Percentiles rank a stretch among this genome's conserved stretches.
These are phyloP conservation scores for Diabrotica balteata DNA, from an alignment of 2,888 invertebrate genomes.

Conservation along the genomic window DNA sequence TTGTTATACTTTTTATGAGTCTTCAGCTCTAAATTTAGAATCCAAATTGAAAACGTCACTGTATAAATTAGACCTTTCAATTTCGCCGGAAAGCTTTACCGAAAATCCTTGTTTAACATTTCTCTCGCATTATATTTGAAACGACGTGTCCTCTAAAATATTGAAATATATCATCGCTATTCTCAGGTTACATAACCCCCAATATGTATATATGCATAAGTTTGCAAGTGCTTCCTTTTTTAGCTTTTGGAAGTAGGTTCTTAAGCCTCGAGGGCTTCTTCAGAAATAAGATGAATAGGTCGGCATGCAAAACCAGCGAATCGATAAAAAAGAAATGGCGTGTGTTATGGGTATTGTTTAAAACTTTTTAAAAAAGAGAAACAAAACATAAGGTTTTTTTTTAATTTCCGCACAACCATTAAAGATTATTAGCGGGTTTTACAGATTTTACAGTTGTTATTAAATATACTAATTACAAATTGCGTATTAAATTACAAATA, in stretches of 20 bases:
- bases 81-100: not conserved
- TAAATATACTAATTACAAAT: too few relatives aligned
- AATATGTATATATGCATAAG: conserved; percentile 7
- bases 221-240: conserved; percentile 7
- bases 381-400: too few relatives aligned
- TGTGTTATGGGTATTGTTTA: not conserved
- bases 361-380: not conserved
- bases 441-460: too few relatives aligned
- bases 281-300: conserved; percentile 7
- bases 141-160: not conserved
- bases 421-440: too few relatives aligned
- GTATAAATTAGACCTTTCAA: too few relatives aligned
- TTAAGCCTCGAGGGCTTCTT: conserved; percentile 9
- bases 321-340: not conserved
- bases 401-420: too few relatives aligned
- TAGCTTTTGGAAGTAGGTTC: conserved; percentile 1
- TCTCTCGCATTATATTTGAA: not conserved
- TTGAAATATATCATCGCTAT: conserved; percentile 7
- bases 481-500: too few relatives aligned
- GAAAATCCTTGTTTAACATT: not conserved
- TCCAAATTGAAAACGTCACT: too few relatives aligned
- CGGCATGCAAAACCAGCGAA: not conserved
- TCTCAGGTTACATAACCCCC: conserved; percentile 4
- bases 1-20: too few relatives aligned
- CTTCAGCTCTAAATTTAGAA: too few relatives aligned